phyloP scores from a whole-genome alignment of 2,113 vertebrate genomes.

The Ceratotherium simum region DNA sequence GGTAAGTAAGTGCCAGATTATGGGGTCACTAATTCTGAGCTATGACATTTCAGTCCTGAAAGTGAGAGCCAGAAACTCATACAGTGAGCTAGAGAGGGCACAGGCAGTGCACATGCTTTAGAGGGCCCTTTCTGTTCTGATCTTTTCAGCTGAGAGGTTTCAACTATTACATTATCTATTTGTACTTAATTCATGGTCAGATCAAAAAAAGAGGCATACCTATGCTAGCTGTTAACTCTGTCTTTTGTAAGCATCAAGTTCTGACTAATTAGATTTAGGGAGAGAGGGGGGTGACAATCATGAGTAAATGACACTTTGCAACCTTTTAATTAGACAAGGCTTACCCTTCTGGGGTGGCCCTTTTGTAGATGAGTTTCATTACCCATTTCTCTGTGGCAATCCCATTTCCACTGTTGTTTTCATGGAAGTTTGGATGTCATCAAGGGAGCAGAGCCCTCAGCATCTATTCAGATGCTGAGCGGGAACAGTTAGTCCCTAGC shows the following conservation, averaged over 20 bases:
- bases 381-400: conserved; percentile 1
- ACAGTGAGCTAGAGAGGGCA: background rate
- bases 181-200: conserved; percentile 18
- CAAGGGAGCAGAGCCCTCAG: background rate
- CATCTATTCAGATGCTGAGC: background rate
- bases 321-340: background rate
- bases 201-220: background rate
- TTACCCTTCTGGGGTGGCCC: background rate
- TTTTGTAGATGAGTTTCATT: background rate
- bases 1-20: background rate
- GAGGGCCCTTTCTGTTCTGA: conserved; percentile 1
- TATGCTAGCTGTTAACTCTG: background rate
- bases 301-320: background rate
- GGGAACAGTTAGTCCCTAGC: background rate
- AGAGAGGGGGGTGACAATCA: background rate
- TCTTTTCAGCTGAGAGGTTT: conserved; percentile 59
- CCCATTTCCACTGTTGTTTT: background rate
- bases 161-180: background rate
- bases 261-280: background rate
- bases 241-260: background rate
- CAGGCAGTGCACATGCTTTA: background rate
- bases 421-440: background rate
- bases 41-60: background rate
- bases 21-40: background rate
- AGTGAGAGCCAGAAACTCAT: background rate